Percentiles rank a stretch among this genome's conserved stretches.
These are phyloP conservation scores for Eptesicus fuscus DNA, from an alignment of 2,113 vertebrate genomes.

Conservation along the genomic window DNA sequence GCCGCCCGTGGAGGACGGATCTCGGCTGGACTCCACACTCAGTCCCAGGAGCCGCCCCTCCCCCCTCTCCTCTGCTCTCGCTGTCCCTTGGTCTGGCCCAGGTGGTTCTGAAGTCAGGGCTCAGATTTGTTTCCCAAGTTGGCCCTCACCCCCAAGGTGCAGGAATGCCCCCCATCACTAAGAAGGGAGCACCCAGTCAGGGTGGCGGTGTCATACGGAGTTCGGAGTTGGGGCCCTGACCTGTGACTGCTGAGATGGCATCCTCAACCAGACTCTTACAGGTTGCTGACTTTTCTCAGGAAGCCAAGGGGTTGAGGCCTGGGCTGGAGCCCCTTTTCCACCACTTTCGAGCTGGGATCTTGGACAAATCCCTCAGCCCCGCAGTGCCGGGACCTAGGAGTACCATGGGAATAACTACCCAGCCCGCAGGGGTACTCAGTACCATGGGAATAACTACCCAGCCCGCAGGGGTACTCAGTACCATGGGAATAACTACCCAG, in stretches of 20 bases:
- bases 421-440: too few species aligned
- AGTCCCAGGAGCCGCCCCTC: neutral
- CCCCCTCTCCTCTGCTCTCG: rapidly evolving
- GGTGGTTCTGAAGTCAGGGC: neutral
- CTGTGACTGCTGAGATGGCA: rapidly evolving
- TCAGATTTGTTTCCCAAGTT: neutral
- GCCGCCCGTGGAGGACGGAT: neutral
- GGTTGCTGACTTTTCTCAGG: rapidly evolving
- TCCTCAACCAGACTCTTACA: neutral
- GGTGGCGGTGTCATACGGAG: rapidly evolving
- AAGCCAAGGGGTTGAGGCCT: neutral
- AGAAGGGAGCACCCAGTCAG: neutral
- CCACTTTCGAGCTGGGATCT: neutral
- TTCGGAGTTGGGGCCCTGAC: neutral
- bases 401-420: rapidly evolving
- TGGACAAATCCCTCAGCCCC: neutral
- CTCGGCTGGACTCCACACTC: too few species aligned
- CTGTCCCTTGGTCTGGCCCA: neutral
- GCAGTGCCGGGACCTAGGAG: neutral
- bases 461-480: too few species aligned
- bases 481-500: rapidly evolving
- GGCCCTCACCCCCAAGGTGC: neutral
- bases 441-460: rapidly evolving
- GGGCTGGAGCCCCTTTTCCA: neutral
- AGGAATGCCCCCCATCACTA: too few species aligned